phyloP scores from a whole-genome alignment of 2,888 invertebrate species.

The Nephrotoma appendiculata region DNA sequence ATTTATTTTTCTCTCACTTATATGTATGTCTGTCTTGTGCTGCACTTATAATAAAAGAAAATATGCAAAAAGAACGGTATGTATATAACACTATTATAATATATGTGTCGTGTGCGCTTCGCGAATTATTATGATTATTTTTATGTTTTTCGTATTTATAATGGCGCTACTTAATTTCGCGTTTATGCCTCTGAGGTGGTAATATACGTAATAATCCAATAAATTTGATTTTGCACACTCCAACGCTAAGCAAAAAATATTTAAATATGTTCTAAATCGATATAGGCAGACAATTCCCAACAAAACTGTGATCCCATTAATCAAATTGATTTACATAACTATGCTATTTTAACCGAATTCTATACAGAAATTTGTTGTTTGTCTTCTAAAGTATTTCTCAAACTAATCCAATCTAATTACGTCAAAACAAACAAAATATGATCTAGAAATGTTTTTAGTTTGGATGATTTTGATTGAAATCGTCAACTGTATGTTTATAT shows the following conservation, averaged over 20 bases:
- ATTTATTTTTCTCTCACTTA: neutral
- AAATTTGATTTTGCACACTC: neutral
- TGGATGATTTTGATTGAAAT: neutral
- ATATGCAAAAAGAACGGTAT: neutral
- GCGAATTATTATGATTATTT: neutral
- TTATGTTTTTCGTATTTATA: neutral
- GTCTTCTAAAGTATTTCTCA: neutral
- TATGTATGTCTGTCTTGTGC: neutral
- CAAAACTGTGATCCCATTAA: neutral
- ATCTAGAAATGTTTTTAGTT: neutral
- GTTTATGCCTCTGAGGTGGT: neutral
- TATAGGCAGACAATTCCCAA: neutral
- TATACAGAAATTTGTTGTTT: neutral
- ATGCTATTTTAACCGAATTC: neutral
- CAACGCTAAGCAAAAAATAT: neutral
- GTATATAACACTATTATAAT: neutral
- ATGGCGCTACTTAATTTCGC: neutral
- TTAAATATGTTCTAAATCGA: neutral
- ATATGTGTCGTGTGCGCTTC: neutral
- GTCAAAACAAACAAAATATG: neutral
- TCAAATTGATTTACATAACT: neutral
- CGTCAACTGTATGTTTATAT: neutral
- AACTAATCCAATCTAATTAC: neutral
- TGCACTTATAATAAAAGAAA: neutral
- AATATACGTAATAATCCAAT: neutral